Evolutionary conservation across 2,797 vertebrate genomes (phyloP).

Genomic region (Protonibea diacanthus): DNA sequence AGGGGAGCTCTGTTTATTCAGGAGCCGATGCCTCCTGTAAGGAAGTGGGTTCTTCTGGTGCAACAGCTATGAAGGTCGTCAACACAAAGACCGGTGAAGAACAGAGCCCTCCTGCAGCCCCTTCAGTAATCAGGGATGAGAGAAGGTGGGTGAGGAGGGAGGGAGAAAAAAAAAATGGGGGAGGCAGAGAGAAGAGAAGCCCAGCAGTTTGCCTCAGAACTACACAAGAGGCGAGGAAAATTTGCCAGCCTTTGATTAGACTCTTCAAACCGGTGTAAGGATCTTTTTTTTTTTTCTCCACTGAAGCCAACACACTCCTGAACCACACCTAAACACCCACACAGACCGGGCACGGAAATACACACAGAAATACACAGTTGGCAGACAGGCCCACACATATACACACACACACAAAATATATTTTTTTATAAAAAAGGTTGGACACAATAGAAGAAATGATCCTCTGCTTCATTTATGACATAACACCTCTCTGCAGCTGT

Average conservation of each 20-base stretch:
- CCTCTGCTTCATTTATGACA: constrained; percentile 56
- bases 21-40: constrained; percentile 19
- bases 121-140: constrained; percentile 75
- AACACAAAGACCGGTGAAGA: constrained; percentile 56
- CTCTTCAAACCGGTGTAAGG: constrained; percentile 71
- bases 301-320: constrained; percentile 49
- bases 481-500: constrained; percentile 43
- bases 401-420: neutral
- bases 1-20: constrained; percentile 52
- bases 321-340: constrained; percentile 54
- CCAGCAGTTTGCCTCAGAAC: constrained; percentile 57
- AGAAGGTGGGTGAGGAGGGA: constrained; percentile 49
- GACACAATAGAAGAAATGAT: constrained; percentile 54
- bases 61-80: constrained; percentile 62
- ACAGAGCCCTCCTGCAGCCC: constrained; percentile 67
- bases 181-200: constrained; percentile 36
- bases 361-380: neutral
- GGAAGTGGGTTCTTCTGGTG: constrained; percentile 32
- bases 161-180: constrained; percentile 9
- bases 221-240: constrained; percentile 67
- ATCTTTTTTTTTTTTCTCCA: constrained; percentile 32
- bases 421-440: neutral
- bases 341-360: constrained; percentile 23
- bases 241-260: constrained; percentile 75
- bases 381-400: neutral